phyloP scores from a whole-genome alignment of 2,797 vertebrate genomes.

The Sebastes taczanowskii region DNA sequence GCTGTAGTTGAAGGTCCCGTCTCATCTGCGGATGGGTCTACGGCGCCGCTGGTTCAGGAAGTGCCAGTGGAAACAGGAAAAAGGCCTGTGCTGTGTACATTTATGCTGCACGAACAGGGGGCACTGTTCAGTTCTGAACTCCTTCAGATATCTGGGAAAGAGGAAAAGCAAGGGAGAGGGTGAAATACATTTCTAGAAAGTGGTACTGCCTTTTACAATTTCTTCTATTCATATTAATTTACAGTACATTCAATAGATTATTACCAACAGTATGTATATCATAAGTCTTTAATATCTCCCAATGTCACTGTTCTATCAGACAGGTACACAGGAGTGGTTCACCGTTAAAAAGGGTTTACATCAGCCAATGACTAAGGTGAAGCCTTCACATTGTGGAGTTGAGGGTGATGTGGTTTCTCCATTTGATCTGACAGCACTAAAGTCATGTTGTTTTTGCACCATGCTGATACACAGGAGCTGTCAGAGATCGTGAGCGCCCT shows the following conservation, averaged over 20 bases:
- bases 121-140: conserved; percentile 98
- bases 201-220: not conserved
- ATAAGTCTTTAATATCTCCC: not conserved
- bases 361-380: conserved; percentile 96
- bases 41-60: conserved; percentile 97
- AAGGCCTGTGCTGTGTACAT: conserved; percentile 97
- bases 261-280: not conserved
- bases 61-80: conserved; percentile 99
- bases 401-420: not conserved
- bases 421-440: not conserved
- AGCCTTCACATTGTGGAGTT: not conserved
- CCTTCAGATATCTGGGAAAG: conserved; percentile 93
- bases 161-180: not conserved
- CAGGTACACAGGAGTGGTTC: conserved; percentile 93
- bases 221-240: not conserved
- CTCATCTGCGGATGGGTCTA: conserved; percentile 91
- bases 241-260: not conserved
- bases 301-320: conserved; percentile 70
- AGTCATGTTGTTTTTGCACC: not conserved
- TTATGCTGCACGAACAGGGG: conserved; percentile 98
- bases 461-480: conserved; percentile 78
- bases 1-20: conserved; percentile 98
- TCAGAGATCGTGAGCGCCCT: conserved; percentile 87
- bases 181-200: not conserved
- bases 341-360: conserved; percentile 91